phyloP scores from a whole-genome alignment of 2,888 invertebrate species.

The Mamestra brassicae region DNA sequence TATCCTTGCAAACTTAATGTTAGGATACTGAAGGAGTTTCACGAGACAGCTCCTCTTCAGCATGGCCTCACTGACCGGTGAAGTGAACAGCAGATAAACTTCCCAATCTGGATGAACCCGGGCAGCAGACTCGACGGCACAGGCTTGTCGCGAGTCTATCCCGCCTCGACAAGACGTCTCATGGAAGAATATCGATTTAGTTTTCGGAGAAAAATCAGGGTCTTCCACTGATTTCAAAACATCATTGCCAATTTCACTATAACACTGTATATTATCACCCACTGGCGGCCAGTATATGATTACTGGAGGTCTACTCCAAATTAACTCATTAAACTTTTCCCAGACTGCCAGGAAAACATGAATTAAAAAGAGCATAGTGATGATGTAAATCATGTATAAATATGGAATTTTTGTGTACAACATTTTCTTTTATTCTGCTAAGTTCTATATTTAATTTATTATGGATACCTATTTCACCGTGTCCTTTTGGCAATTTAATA shows the following conservation, averaged over 20 bases:
- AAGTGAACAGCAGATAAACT: slow-evolving; percentile 83
- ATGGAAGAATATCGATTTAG: slow-evolving; percentile 91
- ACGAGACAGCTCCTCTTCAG: slow-evolving; percentile 41
- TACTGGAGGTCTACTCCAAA: neutral
- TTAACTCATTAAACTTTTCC: neutral
- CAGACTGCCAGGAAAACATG: neutral
- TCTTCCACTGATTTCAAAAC: slow-evolving; percentile 45
- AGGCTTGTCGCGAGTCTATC: slow-evolving; percentile 76
- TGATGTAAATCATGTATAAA: neutral
- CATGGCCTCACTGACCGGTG: slow-evolving; percentile 53
- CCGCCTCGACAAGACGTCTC: slow-evolving; percentile 91
- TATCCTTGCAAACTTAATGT: slow-evolving; percentile 55
- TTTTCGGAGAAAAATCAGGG: slow-evolving; percentile 28
- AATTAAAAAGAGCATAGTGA: neutral
- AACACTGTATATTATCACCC: slow-evolving; percentile 18
- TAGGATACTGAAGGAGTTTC: slow-evolving; percentile 47
- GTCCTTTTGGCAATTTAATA: neutral
- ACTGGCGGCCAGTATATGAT: slow-evolving; percentile 33
- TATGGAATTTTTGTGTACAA: neutral
- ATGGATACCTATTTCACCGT: slow-evolving; percentile 1
- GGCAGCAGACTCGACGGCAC: slow-evolving; percentile 68
- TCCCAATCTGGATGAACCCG: slow-evolving; percentile 71
- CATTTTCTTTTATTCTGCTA: slow-evolving; percentile 28
- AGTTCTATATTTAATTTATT: neutral
- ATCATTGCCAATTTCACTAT: slow-evolving; percentile 7